Percentiles rank a stretch among this genome's conserved stretches.
phyloP scores from a whole-genome alignment of 1,140 invertebrate species.

The Penaeus japonicus region DNA sequence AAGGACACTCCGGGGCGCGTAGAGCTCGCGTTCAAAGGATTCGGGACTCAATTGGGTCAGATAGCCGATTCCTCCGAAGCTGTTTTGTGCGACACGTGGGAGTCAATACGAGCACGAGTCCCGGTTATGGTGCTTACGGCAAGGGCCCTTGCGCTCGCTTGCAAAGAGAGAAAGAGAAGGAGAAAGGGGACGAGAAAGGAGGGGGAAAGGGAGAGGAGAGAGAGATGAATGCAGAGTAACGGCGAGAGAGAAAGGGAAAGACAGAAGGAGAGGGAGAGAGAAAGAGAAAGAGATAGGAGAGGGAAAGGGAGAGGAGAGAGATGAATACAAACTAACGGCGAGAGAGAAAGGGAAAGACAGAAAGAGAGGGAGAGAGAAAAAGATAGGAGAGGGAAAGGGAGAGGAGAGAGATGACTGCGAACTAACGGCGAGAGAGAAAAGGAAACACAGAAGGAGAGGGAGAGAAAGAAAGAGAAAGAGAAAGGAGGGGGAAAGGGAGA shows the following conservation, averaged over 20 bases:
- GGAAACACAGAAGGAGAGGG: conserved; percentile 1
- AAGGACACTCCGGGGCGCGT: conserved; percentile 9
- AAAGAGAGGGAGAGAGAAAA: background rate
- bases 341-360: background rate
- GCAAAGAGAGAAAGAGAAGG: background rate
- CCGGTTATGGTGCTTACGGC: background rate
- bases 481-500: background rate
- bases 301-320: background rate
- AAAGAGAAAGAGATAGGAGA: background rate
- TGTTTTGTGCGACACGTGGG: background rate
- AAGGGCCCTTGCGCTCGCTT: too few relatives aligned
- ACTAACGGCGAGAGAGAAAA: background rate
- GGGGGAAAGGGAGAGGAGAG: background rate
- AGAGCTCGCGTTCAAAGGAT: conserved; percentile 44
- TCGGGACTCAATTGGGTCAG: conserved; percentile 18
- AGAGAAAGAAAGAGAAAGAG: conserved; percentile 4
- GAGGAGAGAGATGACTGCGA: background rate
- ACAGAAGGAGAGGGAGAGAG: background rate
- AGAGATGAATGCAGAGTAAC: background rate
- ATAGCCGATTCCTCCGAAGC: background rate
- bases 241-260: background rate
- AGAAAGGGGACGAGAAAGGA: background rate
- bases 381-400: background rate
- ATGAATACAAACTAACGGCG: background rate
- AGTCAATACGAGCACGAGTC: background rate